These are phyloP conservation scores for Zosterops lateralis DNA, from an alignment of 2,113 vertebrate species.

Conservation along the genomic window DNA sequence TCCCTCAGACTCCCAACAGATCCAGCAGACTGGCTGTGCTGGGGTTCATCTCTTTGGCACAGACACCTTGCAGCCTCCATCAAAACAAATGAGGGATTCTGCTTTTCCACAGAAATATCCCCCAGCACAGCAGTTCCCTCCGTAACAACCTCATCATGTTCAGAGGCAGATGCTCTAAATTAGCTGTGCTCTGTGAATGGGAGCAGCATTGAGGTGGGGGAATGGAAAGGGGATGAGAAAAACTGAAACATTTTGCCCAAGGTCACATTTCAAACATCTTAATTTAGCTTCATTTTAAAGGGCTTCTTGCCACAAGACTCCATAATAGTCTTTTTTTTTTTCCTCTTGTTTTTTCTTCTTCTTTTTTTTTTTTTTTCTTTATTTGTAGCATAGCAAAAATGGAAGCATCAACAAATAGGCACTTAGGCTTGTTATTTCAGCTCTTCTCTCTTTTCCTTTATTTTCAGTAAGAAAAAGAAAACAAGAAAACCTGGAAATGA, in stretches of 20 bases:
- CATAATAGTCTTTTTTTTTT: background rate
- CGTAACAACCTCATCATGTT: background rate
- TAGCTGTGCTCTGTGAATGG: background rate
- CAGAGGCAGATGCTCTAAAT: constrained; percentile 12
- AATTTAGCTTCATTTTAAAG: background rate
- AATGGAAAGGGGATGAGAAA: background rate
- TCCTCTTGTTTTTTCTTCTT: no score
- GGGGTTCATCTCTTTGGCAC: background rate
- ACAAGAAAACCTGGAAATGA: background rate
- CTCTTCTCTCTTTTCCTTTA: background rate
- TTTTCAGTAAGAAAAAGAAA: background rate
- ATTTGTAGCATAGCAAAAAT: background rate
- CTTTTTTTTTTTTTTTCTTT: no score
- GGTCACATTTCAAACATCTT: background rate
- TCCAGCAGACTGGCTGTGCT: background rate
- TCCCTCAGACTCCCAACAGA: background rate
- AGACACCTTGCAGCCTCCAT: background rate
- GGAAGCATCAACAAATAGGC: background rate
- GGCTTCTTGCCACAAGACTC: background rate
- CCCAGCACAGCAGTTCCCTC: background rate
- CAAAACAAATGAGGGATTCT: background rate
- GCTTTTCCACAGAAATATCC: background rate
- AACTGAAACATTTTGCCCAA: background rate
- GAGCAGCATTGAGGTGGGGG: background rate
- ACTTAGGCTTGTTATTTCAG: background rate